phyloP scores from a whole-genome alignment of 2,888 invertebrate species.

The Andrena bicolor region DNA sequence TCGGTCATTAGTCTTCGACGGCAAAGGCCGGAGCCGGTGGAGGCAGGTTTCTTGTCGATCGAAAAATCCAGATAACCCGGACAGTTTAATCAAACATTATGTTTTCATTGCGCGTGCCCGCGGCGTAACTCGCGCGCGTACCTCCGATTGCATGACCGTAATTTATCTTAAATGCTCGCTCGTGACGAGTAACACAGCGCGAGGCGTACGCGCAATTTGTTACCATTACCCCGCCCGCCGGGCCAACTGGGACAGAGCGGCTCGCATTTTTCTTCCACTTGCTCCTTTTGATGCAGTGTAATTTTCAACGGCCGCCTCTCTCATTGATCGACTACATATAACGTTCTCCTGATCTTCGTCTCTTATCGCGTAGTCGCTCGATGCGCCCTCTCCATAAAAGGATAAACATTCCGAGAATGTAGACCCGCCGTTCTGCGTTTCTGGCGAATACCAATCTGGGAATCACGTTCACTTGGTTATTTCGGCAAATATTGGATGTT shows the following conservation, averaged over 20 bases:
- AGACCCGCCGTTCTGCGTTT: background rate
- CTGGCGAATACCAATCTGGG: slow-evolving; percentile 6
- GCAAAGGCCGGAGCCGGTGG: background rate
- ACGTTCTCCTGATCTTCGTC: too few relatives aligned
- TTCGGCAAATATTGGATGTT: slow-evolving; percentile 27
- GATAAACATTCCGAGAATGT: background rate
- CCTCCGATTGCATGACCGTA: slow-evolving; percentile 55
- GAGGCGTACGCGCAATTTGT: slow-evolving; percentile 46
- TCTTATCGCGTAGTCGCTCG: too few relatives aligned
- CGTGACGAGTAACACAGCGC: slow-evolving; percentile 30
- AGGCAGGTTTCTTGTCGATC: slow-evolving; percentile 41
- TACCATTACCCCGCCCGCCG: slow-evolving; percentile 47
- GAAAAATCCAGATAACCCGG: slow-evolving; percentile 34
- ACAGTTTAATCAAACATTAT: slow-evolving; percentile 64
- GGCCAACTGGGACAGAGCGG: background rate
- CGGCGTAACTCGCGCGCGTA: background rate
- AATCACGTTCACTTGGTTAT: slow-evolving; percentile 13
- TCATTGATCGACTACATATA: background rate
- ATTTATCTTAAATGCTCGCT: slow-evolving; percentile 54
- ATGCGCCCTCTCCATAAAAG: background rate
- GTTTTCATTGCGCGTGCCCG: slow-evolving; percentile 41
- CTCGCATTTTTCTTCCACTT: background rate
- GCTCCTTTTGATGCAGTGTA: too few relatives aligned
- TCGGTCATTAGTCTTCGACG: slow-evolving; percentile 51
- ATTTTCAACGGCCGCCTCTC: background rate